phyloP scores from a whole-genome alignment of 2,797 vertebrate genomes.

The Limosa lapponica region DNA sequence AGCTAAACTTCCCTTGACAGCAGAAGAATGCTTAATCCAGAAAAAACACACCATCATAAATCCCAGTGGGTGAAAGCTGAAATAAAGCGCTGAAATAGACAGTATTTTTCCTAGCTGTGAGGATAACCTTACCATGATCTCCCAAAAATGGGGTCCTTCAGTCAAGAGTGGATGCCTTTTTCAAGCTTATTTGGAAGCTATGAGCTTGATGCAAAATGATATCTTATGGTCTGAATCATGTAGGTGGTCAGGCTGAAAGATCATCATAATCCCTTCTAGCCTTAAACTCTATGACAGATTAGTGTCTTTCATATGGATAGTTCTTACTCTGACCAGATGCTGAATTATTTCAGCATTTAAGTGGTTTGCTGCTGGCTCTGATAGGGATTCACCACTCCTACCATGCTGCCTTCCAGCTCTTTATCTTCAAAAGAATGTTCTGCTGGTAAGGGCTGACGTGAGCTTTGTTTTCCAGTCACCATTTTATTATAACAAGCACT shows the following conservation, averaged over 20 bases:
- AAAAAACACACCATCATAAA: background rate
- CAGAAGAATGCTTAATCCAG: background rate
- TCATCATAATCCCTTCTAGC: background rate
- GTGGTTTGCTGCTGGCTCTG: conserved; percentile 9
- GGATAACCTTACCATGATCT: background rate
- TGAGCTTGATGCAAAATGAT: background rate
- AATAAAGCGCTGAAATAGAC: background rate
- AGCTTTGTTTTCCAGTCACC: background rate
- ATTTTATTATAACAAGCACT: background rate
- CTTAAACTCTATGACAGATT: background rate
- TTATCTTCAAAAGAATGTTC: conserved; percentile 12
- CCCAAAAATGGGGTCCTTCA: background rate
- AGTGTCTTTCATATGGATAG: background rate
- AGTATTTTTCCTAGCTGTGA: background rate
- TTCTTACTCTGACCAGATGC: background rate
- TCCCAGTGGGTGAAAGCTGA: background rate
- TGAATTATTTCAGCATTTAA: conserved; percentile 47
- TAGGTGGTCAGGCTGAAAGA: background rate
- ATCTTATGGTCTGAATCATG: background rate
- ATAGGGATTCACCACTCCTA: background rate
- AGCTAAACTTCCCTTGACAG: background rate
- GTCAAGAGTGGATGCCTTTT: background rate
- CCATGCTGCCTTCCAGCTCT: background rate
- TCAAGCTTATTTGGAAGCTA: background rate
- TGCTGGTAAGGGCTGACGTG: background rate